Conservation (phyloP, 2,113 vertebrate genomes). For the rat (Rattus norvegicus) region GRCr8 NC_086027.1:66160501-66161000, state of each 20-base stretch:
- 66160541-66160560: slow-evolving; percentile 72
- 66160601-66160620: slow-evolving; percentile 6
- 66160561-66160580: slow-evolving; percentile 69
- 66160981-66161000: too few relatives aligned
- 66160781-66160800: background rate
- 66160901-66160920: too few relatives aligned
- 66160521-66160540: slow-evolving; percentile 79
- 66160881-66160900: background rate
- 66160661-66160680: slow-evolving; percentile 51
- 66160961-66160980: too few relatives aligned
- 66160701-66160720: background rate
- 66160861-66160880: background rate
- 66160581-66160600: background rate
- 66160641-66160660: slow-evolving; percentile 57
- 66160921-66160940: too few relatives aligned
- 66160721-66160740: background rate
- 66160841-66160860: background rate
- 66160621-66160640: slow-evolving; percentile 46
- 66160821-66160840: slow-evolving; percentile 14
- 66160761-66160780: background rate
- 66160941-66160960: too few relatives aligned
- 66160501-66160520: slow-evolving; percentile 77
- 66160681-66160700: slow-evolving; percentile 51
- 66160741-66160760: slow-evolving; percentile 15
- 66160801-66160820: background rate